phyloP scores from a whole-genome alignment of 2,797 vertebrate genomes.

The Chelonia mydas region DNA sequence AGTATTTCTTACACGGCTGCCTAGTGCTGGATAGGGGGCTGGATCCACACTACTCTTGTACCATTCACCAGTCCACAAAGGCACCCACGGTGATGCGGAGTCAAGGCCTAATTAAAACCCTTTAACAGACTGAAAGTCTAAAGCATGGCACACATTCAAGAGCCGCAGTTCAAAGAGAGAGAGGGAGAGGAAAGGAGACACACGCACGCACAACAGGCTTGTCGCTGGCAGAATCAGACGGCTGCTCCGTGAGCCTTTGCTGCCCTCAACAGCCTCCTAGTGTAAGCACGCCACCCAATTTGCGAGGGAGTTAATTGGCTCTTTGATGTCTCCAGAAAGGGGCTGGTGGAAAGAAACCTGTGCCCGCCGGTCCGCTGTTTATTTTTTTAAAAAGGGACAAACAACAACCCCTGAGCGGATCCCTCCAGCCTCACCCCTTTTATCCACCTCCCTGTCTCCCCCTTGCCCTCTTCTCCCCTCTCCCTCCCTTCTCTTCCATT shows the following conservation, averaged over 20 bases:
- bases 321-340: conserved; percentile 95
- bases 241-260: conserved; percentile 83
- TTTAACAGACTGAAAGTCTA: conserved; percentile 83
- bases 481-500: not conserved
- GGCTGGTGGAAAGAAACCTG: conserved; percentile 82
- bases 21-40: conserved; percentile 78
- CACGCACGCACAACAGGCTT: conserved; percentile 60
- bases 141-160: conserved; percentile 83
- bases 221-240: conserved; percentile 79
- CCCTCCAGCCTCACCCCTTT: conserved; percentile 23
- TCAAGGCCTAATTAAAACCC: conserved; percentile 90
- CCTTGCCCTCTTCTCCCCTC: not conserved
- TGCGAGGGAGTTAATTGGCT: conserved; percentile 95
- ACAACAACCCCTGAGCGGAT: not conserved
- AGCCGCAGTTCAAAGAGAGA: conserved; percentile 73
- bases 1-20: conserved; percentile 81
- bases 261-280: conserved; percentile 91
- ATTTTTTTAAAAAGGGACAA: conserved; percentile 66
- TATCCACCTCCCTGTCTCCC: not conserved
- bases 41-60: conserved; percentile 83
- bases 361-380: conserved; percentile 82
- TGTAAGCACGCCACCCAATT: conserved; percentile 91
- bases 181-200: not conserved
- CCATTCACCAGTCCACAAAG: conserved; percentile 86
- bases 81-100: conserved; percentile 82